These are phyloP conservation scores for Ceramica pisi DNA, from an alignment of 2,888 invertebrate genomes.

Conservation along the genomic window DNA sequence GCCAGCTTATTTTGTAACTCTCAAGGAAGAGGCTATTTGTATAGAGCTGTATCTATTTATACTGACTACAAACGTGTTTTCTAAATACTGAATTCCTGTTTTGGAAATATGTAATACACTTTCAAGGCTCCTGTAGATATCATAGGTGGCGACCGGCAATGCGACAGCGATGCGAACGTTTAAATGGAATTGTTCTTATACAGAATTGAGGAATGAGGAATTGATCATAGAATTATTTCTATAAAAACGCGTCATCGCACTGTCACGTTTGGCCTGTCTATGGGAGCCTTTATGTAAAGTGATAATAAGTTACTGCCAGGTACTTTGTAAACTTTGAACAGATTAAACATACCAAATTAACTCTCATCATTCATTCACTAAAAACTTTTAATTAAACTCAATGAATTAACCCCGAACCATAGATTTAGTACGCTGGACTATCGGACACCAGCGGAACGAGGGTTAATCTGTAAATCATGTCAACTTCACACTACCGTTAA, in stretches of 20 bases:
- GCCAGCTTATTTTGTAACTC: not conserved
- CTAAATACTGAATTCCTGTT: not conserved
- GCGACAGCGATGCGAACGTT: too few relatives aligned
- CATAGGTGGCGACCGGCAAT: too few relatives aligned
- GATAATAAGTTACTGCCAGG: not conserved
- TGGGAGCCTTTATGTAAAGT: not conserved
- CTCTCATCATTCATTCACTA: slow-evolving; percentile 17
- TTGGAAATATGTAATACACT: not conserved
- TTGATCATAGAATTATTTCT: too few relatives aligned
- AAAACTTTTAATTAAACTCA: slow-evolving; percentile 36
- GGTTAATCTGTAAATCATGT: slow-evolving; percentile 65
- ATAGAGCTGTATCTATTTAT: not conserved
- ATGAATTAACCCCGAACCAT: slow-evolving; percentile 40
- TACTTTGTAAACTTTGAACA: not conserved
- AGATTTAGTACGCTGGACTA: slow-evolving; percentile 36
- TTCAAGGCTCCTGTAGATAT: not conserved
- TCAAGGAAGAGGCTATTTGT: not conserved
- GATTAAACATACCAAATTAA: slow-evolving; percentile 10
- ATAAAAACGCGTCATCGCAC: too few relatives aligned
- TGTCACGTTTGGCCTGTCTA: not conserved
- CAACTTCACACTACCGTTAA: slow-evolving; percentile 58
- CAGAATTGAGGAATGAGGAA: too few relatives aligned
- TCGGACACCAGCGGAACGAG: slow-evolving; percentile 46
- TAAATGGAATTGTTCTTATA: too few relatives aligned
- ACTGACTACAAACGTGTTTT: not conserved